phyloP scores from a whole-genome alignment of 2,888 invertebrate genomes.

The Eupsilia transversa region DNA sequence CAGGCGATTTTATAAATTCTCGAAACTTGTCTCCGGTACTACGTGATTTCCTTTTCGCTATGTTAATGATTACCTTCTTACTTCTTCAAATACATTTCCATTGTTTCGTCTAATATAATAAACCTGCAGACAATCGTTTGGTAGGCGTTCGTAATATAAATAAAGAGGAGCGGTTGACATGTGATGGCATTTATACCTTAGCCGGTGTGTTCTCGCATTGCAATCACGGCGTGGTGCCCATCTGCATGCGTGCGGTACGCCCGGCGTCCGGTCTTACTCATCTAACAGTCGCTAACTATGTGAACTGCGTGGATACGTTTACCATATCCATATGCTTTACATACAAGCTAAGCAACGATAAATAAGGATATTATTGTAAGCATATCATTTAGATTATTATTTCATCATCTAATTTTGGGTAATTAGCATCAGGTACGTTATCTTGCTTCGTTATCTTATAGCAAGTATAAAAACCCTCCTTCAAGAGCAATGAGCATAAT shows the following conservation, averaged over 20 bases:
- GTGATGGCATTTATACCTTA: conserved; percentile 89
- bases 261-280: conserved; percentile 89
- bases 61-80: conserved; percentile 76
- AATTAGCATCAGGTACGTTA: conserved; percentile 14
- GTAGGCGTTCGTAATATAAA: conserved; percentile 86
- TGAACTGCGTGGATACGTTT: conserved; percentile 73
- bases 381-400: conserved; percentile 5
- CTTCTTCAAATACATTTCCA: conserved; percentile 81
- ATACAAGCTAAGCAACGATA: conserved; percentile 31
- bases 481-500: neutral
- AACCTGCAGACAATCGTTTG: conserved; percentile 83
- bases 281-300: conserved; percentile 82
- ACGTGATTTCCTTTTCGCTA: conserved; percentile 87
- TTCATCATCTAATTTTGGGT: conserved; percentile 15
- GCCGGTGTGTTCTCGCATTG: conserved; percentile 85
- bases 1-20: conserved; percentile 78
- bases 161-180: conserved; percentile 79
- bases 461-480: neutral
- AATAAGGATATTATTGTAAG: conserved; percentile 34
- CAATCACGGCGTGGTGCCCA: conserved; percentile 83
- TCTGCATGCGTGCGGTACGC: conserved; percentile 85
- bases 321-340: conserved; percentile 66
- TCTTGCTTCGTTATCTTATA: conserved; percentile 9
- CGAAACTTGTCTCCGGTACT: conserved; percentile 74
- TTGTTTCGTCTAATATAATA: conserved; percentile 84